phyloP scores from a whole-genome alignment of 1,140 invertebrate genomes.

The Aphaenogaster floridana region DNA sequence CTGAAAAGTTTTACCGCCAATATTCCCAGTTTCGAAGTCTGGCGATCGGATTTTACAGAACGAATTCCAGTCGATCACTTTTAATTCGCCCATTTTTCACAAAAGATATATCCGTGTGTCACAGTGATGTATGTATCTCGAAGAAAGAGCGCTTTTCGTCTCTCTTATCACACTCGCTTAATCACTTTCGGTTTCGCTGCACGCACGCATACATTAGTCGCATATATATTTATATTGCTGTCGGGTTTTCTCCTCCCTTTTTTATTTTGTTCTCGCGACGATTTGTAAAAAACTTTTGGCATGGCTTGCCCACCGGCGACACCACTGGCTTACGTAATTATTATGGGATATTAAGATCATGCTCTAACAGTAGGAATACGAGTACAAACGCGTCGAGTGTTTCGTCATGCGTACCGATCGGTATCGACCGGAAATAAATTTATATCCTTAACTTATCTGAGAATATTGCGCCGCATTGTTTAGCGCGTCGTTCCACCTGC shows the following conservation, averaged over 20 bases:
- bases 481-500: background rate
- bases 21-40: background rate
- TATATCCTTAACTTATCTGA: constrained; percentile 25
- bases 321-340: constrained; percentile 55
- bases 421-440: constrained; percentile 15
- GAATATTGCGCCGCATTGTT: constrained; percentile 25
- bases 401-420: background rate
- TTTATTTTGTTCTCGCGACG: constrained; percentile 5
- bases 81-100: constrained; percentile 59
- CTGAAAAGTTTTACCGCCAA: background rate
- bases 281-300: constrained; percentile 60
- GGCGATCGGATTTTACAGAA: constrained; percentile 12
- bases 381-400: constrained; percentile 46
- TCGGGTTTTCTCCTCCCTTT: background rate
- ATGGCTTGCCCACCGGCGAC: constrained; percentile 31
- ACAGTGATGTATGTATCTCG: constrained; percentile 8
- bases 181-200: constrained; percentile 12
- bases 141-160: constrained; percentile 17
- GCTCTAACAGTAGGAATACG: constrained; percentile 44
- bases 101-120: constrained; percentile 28
- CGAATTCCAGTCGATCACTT: constrained; percentile 30
- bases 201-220: constrained; percentile 38
- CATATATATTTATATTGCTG: constrained; percentile 51
- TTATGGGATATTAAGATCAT: constrained; percentile 40
- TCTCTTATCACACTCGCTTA: constrained; percentile 7